Percentiles rank a stretch among this genome's conserved stretches.
Conservation (phyloP, 2,888 invertebrate genomes). For the Polyploca ridens region DNA sequence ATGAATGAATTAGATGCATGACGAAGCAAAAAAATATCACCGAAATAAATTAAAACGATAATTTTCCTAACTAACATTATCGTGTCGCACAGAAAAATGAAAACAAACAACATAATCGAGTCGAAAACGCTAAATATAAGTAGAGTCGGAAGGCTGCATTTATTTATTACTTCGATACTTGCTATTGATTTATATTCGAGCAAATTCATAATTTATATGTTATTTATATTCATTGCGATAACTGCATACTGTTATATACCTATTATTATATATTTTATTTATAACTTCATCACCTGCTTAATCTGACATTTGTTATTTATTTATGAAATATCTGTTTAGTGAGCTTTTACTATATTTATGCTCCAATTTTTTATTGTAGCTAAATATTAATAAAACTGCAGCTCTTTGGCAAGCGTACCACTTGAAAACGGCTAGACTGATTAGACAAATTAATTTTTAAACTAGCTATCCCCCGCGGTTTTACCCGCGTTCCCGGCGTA, state of each 20-base stretch:
- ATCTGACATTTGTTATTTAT: neutral
- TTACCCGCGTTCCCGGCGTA: too few species aligned
- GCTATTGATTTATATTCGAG: slow-evolving; percentile 67
- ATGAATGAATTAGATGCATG: too few species aligned
- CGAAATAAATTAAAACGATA: too few species aligned
- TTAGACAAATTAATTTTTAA: too few species aligned
- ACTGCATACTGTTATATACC: neutral
- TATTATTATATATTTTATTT: slow-evolving; percentile 2
- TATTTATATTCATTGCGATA: slow-evolving; percentile 17
- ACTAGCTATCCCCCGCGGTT: too few species aligned
- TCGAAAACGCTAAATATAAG: slow-evolving; percentile 58
- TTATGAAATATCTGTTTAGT: neutral
- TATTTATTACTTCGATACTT: slow-evolving; percentile 63
- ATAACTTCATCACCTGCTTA: neutral
- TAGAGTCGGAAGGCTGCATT: slow-evolving; percentile 45
- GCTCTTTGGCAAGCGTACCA: too few species aligned
- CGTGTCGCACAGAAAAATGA: slow-evolving; percentile 40
- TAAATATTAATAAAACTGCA: too few species aligned
- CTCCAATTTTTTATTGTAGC: too few species aligned
- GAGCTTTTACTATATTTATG: neutral
- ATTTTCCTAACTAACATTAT: slow-evolving; percentile 1
- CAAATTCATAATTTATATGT: slow-evolving; percentile 57
- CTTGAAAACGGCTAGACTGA: too few species aligned
- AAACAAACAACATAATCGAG: slow-evolving; percentile 33
- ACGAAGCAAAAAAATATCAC: too few species aligned